phyloP scores from a whole-genome alignment of 2,797 vertebrate species.

The Anguilla marmorata region DNA sequence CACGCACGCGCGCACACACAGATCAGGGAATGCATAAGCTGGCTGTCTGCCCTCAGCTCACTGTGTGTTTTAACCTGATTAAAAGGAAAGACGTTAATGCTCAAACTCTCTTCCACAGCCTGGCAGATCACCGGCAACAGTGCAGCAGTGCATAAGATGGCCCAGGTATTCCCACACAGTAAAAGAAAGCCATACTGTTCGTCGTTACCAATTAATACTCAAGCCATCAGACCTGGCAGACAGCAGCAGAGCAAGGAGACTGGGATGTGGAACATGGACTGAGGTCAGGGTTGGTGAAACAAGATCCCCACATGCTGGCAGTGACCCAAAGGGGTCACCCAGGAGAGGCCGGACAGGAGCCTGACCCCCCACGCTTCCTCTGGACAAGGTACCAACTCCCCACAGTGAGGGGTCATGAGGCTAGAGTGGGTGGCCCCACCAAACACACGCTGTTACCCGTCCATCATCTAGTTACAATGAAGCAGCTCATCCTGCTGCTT shows the following conservation, averaged over 20 bases:
- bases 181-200: slow-evolving; percentile 68
- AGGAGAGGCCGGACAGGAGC: neutral
- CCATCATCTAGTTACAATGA: neutral
- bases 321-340: neutral
- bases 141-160: neutral
- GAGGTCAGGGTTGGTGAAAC: slow-evolving; percentile 56
- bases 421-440: neutral
- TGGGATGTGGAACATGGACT: neutral
- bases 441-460: too few relatives aligned
- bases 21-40: slow-evolving; percentile 13
- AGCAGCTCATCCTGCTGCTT: neutral
- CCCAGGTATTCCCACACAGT: slow-evolving; percentile 74
- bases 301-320: slow-evolving; percentile 51
- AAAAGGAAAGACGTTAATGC: neutral
- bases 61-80: neutral
- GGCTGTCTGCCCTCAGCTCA: neutral
- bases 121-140: neutral
- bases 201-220: slow-evolving; percentile 79
- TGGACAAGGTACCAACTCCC: neutral
- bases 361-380: neutral
- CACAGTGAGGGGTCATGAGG: neutral
- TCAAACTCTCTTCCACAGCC: neutral
- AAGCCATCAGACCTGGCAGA: slow-evolving; percentile 72
- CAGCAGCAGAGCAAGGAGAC: slow-evolving; percentile 43
- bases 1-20: slow-evolving; percentile 5